Conservation (phyloP, 1,140 invertebrate species). For the Bombus impatiens region DNA sequence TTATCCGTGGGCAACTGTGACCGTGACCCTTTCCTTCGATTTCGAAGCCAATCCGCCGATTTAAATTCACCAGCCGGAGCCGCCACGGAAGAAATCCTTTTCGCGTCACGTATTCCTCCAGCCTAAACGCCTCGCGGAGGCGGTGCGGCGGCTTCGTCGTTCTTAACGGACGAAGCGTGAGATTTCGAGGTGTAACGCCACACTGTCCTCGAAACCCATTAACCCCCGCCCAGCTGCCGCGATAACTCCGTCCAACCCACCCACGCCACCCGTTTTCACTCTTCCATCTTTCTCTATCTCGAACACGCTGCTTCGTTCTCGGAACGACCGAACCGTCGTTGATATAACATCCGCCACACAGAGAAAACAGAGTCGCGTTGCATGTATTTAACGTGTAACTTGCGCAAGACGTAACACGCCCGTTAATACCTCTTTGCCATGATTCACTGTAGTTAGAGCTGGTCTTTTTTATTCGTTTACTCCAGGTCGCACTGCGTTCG, state of each 20-base stretch:
- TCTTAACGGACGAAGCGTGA: slow-evolving; percentile 58
- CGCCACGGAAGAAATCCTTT: slow-evolving; percentile 36
- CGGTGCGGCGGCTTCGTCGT: slow-evolving; percentile 41
- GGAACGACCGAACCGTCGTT: slow-evolving; percentile 15
- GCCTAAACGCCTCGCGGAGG: slow-evolving; percentile 14
- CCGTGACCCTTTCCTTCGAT: too few relatives aligned
- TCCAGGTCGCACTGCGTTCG: too few relatives aligned
- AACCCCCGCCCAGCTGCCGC: slow-evolving; percentile 48
- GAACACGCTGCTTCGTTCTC: slow-evolving; percentile 14
- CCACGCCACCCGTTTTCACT: slow-evolving; percentile 9
- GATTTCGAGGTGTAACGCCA: slow-evolving; percentile 62
- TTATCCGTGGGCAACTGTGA: too few relatives aligned
- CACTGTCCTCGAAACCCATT: slow-evolving; percentile 66
- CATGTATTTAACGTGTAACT: not conserved
- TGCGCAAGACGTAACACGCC: slow-evolving; percentile 4
- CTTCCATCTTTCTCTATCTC: not conserved
- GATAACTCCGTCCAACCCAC: slow-evolving; percentile 42
- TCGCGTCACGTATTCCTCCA: slow-evolving; percentile 11
- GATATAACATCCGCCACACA: slow-evolving; percentile 35
- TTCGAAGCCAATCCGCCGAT: too few relatives aligned
- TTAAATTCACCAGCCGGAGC: not conserved
- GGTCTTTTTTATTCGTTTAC: too few relatives aligned
- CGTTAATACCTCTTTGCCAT: not conserved
- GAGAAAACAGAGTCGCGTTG: not conserved
- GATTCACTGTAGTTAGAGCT: too few relatives aligned